Evolutionary conservation across 1,140 invertebrate genomes (phyloP), one percentile per base, ranked within the genome.

Genomic region (Bradynema listronoti): DNA sequence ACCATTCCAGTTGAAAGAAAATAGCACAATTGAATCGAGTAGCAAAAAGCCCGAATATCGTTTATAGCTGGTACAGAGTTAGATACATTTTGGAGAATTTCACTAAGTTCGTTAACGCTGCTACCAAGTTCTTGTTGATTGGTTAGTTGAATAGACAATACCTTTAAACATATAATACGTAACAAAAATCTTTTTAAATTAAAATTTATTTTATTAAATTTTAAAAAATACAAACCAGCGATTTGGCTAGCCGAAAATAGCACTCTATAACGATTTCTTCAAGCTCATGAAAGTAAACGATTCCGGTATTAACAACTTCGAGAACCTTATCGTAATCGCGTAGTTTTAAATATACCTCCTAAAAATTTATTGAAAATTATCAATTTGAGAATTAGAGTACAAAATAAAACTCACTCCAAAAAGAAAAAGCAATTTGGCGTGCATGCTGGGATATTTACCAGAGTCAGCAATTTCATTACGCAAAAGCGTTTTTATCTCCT

Each of bases 1-100:
- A 66, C 68, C 47, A 67, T 65, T 19, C 65, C 65, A 14, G 55
- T 67, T 27, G 65, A 29, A 27, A 67, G 47, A 47, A 67, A 67
- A 51, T 72, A 67, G 36, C 68, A 67, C 9, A 67, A 49, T 65
- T 67, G 65, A 39, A 67, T 71, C 9, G 65, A 64, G 43, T 72
- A 67, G 16, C 65, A 71, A 46, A 67, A 67, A 11, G 65, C 65
- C 7, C 65, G 65, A 34, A 67, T 67, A 39, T 67, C 65, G 19
- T 67, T 55, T 22, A 67, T 65, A 14, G 67, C 42, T 3, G 68
- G 42, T 16, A 34, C 32, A 6, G 59, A n/a, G 16, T 22, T 29
- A 4, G 60, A 47, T 5, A 70, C 45, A 25, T 11, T 22, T 32
- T 71, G 58, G n/a, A 67, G 36, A 33, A 67, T 62, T 53, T 67